Base-by-base conservation (phyloP, 2,888 invertebrate species). In the Eurytoma californica region DNA sequence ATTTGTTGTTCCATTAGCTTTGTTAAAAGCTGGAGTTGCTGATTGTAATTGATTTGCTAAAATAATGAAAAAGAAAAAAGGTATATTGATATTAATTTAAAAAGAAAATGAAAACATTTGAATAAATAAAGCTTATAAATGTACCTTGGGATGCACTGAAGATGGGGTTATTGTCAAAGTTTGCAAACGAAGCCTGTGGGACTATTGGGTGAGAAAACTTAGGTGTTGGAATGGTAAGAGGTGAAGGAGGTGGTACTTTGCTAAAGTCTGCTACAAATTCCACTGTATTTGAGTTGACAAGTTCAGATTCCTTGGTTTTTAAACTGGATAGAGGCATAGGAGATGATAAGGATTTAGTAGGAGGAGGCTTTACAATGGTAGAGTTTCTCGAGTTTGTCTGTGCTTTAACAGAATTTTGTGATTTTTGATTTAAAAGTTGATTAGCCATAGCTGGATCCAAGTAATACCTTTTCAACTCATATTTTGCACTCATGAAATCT, bases 401-500 rank as follows among this genome's bases (percentile, higher is more conserved):
- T 9, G 58, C 81, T 60, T 75, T 77, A 30, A 70, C 39, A 24
- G 49, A 65, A 24, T 39, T 79, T 61, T 73, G 79, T 66, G 77
- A 57, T 55, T 72, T 79, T 77, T 85, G 84, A 70, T 84, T 86
- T 58, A 84, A 83, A 61, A 82, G 75, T 80, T 84, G 76, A 80
- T 86, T 88, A 28, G 83, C 85, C 81, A 87, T 79, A 51, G 87
- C 85, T 49, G 89, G 90, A 82, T 90, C 90, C 51, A 90, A 83
- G 83, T 92, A 92, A 84, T 93, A 95, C 88, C 97, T 94, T 90
- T 97, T 97, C 88, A 95, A 94, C 90, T 99, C 98, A 90, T 98
- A 98, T 91, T 98, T 98, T 88, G 97, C 95, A 73, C 95, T 93
- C 97, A 98, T 97, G 87, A 97, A 95, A 91, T 98, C 97, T 89